Conservation (phyloP, 2,113 vertebrate species). For the Cebidichthys violaceus region DNA sequence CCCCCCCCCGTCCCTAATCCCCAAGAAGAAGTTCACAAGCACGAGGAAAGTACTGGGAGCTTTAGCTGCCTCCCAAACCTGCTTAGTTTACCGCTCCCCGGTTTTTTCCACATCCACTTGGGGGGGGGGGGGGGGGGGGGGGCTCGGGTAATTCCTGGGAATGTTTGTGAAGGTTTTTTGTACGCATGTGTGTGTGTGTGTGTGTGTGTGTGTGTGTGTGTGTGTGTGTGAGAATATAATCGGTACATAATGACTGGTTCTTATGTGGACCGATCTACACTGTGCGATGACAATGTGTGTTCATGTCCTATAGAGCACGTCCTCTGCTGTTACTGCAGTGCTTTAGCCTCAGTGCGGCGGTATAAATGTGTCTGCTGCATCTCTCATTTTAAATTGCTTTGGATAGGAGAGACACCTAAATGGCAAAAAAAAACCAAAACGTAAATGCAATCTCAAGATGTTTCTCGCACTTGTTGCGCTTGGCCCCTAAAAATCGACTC, state of each 20-base stretch:
- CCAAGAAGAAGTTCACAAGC: conserved; percentile 68
- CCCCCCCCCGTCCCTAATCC: too few species aligned
- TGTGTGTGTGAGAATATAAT: conserved; percentile 18
- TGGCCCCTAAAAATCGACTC: background rate
- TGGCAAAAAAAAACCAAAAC: background rate
- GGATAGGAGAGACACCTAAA: background rate
- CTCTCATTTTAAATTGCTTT: background rate
- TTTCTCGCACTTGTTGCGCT: conserved; percentile 13
- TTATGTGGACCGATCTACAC: conserved; percentile 14
- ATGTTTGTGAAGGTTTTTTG: conserved; percentile 39
- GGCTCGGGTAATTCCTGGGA: conserved; percentile 55
- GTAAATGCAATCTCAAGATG: background rate
- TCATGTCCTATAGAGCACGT: background rate
- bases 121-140: conserved; percentile 24
- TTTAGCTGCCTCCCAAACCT: conserved; percentile 65
- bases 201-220: too few species aligned
- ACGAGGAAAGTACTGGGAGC: conserved; percentile 66
- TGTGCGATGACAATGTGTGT: background rate
- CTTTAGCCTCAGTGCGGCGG: background rate
- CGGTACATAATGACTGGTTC: conserved; percentile 10
- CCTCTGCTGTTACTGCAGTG: background rate
- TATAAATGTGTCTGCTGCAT: background rate
- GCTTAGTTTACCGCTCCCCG: conserved; percentile 40
- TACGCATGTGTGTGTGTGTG: background rate
- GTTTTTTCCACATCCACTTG: conserved; percentile 30